Percentiles rank a stretch among this genome's conserved stretches.
Conservation (phyloP, 2,113 vertebrate genomes). For the Jacana jacana region DNA sequence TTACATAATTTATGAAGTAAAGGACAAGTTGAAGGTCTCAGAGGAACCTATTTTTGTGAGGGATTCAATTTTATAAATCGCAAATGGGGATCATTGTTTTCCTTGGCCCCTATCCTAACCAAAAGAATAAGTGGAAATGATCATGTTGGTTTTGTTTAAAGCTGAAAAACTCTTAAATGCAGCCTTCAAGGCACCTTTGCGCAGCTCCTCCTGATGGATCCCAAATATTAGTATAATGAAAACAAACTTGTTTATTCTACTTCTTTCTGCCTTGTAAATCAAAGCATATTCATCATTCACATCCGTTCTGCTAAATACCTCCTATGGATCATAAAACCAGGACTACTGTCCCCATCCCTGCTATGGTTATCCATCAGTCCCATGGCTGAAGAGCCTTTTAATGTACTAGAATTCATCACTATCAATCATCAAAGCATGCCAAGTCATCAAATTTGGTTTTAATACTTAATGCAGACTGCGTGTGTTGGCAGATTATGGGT, state of each 20-base stretch:
- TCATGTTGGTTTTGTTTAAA: neutral
- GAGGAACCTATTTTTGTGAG: slow-evolving; percentile 11
- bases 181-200: neutral
- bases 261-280: neutral
- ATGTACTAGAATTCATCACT: neutral
- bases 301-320: neutral
- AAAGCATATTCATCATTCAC: neutral
- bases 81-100: neutral
- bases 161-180: neutral
- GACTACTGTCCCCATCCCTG: neutral
- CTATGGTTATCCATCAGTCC: neutral
- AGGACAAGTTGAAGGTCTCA: neutral
- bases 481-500: neutral
- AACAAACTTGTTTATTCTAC: neutral
- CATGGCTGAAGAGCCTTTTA: neutral
- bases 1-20: neutral
- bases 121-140: neutral
- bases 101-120: neutral
- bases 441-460: neutral
- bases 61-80: neutral
- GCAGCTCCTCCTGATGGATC: neutral
- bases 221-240: neutral
- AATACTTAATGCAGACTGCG: neutral
- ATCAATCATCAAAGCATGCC: neutral
- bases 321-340: neutral